A percentile compares a stretch with the other conserved stretches of the same genome.
Conservation (phyloP, 1,140 invertebrate genomes). For the Glomeris maerens region DNA sequence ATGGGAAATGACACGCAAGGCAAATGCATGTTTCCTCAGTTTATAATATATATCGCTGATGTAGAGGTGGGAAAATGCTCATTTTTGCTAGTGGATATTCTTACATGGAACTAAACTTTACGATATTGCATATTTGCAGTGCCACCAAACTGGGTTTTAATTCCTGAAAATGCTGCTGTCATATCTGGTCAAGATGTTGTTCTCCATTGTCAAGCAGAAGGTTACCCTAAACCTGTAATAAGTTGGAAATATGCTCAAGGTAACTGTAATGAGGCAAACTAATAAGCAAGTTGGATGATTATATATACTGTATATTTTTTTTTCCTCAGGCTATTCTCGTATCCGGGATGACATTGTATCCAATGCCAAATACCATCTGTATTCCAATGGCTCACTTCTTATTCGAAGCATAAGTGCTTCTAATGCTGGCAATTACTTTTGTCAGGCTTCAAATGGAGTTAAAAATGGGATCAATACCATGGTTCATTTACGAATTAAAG, state of each 20-base stretch:
- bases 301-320: constrained; percentile 20
- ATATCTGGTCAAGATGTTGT: constrained; percentile 70
- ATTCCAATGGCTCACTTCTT: constrained; percentile 75
- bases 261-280: constrained; percentile 23
- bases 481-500: no score
- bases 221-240: constrained; percentile 81
- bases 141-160: constrained; percentile 5
- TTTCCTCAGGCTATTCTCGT: constrained; percentile 20
- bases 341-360: no score
- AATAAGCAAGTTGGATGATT: no score
- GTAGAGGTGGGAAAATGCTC: background rate
- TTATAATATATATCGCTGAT: no score
- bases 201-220: constrained; percentile 88
- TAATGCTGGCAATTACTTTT: constrained; percentile 76
- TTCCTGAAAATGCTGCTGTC: background rate
- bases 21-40: no score
- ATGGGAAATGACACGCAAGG: background rate
- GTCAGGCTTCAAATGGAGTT: constrained; percentile 46
- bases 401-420: constrained; percentile 80
- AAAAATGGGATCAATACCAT: constrained; percentile 62
- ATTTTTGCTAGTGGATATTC: background rate
- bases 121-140: constrained; percentile 4
- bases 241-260: constrained; percentile 91
- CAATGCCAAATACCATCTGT: constrained; percentile 73
- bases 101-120: background rate